Conservation (phyloP, 2,797 vertebrate species). For the Tachyglossus aculeatus region DNA sequence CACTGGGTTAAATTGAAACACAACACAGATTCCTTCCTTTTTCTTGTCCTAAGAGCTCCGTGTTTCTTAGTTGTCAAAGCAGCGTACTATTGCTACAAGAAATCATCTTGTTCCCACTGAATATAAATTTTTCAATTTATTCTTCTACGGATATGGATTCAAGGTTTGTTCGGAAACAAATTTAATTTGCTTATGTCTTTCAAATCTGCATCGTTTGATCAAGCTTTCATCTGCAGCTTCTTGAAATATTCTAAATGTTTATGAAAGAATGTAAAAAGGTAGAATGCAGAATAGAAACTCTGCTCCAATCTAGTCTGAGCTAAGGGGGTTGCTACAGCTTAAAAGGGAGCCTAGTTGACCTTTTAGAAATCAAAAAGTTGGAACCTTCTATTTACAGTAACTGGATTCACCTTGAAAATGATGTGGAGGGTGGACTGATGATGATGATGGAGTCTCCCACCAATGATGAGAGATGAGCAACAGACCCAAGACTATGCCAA, state of each 20-base stretch:
- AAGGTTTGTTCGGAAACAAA: conserved; percentile 37
- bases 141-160: conserved; percentile 56
- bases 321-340: not conserved
- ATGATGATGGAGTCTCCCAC: too few species aligned
- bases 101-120: conserved; percentile 61
- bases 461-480: too few species aligned
- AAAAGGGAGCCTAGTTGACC: not conserved
- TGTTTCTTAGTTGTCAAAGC: conserved; percentile 60
- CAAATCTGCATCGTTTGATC: conserved; percentile 43
- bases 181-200: conserved; percentile 51
- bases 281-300: conserved; percentile 1
- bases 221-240: conserved; percentile 33
- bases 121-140: conserved; percentile 57
- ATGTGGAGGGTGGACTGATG: not conserved
- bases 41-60: conserved; percentile 48
- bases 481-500: too few species aligned
- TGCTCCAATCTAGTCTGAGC: not conserved
- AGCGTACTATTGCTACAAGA: conserved; percentile 47
- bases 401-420: not conserved
- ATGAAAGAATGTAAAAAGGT: conserved; percentile 17
- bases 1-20: conserved; percentile 35
- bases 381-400: not conserved
- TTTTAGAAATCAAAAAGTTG: not conserved
- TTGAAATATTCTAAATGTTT: conserved; percentile 35
- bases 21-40: conserved; percentile 14